Conservation (phyloP, 2,888 invertebrate species). For the Troilus luridus region DNA sequence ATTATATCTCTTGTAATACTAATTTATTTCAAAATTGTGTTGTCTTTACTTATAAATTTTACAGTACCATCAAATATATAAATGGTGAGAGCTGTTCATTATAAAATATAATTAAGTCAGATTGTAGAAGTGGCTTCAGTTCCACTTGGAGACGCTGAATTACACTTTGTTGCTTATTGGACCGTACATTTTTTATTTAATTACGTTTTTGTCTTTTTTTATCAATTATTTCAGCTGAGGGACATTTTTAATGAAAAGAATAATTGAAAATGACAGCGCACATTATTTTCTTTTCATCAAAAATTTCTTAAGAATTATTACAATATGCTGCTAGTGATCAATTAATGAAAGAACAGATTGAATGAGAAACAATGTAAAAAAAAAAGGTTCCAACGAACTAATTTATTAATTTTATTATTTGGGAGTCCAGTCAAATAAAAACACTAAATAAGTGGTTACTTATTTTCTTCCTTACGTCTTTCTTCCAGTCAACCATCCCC, state of each 20-base stretch:
- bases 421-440: too few species aligned
- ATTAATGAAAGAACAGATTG: background rate
- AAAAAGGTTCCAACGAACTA: too few species aligned
- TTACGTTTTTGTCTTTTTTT: background rate
- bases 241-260: background rate
- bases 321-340: background rate
- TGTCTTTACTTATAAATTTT: background rate
- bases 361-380: background rate
- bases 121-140: background rate
- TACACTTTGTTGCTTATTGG: constrained; percentile 14
- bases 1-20: background rate
- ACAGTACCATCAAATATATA: background rate
- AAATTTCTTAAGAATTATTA: background rate
- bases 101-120: background rate
- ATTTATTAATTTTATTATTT: too few species aligned
- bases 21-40: background rate
- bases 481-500: too few species aligned
- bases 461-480: too few species aligned
- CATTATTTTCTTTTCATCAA: background rate
- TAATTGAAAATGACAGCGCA: background rate
- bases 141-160: background rate
- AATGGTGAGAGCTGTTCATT: background rate
- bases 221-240: background rate
- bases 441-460: too few species aligned
- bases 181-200: constrained; percentile 1